Evolutionary conservation across 2,797 vertebrate species (phyloP), one percentile per base, ranked within the genome.

Genomic region (Siniperca undulata): DNA sequence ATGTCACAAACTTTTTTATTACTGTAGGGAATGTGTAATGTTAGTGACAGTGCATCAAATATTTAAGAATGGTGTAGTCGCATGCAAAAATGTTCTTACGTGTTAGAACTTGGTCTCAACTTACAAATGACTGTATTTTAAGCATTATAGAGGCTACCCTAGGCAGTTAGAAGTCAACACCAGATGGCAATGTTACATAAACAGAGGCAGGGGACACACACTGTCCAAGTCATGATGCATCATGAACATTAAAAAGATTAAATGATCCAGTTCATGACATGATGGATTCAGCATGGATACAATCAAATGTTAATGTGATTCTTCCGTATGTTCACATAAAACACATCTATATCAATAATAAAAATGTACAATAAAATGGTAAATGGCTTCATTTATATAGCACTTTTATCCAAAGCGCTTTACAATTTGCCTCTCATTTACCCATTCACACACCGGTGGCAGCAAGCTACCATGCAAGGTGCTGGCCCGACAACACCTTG

Each of bases 161-260:
- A 44, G 20, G 36, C 55, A 9, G 8, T 20, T 27, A 12, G 1
- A 42, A n/a, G 16, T 24, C 2, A 14, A 36, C 80, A 79, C 61
- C 48, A 82, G 71, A 68, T 72, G 62, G 76, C 68, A 72, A 66
- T 53, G 69, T 65, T 36, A 58, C 62, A 62, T n/a, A 17, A 73
- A 27, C 11, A 79, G 38, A 75, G 46, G 22, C 14, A 13, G 13
- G 53, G 40, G 30, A 17, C 2, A 64, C 36, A 7, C 27, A n/a
- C 7, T 36, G 20, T n/a, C 13, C 8, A 16, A 38, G 17, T 48
- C 27, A 61, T 59, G 19, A 56, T n/a, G 24, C 0, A 44, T 16
- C 24, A 22, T 42, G 13, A 70, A 19, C 40, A 62, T 62, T 7
- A 24, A 10, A 40, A 64, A 16, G 16, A 38, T 36, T 0, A 46